phyloP scores from a whole-genome alignment of 2,888 invertebrate species.

The Escarpia spicata region DNA sequence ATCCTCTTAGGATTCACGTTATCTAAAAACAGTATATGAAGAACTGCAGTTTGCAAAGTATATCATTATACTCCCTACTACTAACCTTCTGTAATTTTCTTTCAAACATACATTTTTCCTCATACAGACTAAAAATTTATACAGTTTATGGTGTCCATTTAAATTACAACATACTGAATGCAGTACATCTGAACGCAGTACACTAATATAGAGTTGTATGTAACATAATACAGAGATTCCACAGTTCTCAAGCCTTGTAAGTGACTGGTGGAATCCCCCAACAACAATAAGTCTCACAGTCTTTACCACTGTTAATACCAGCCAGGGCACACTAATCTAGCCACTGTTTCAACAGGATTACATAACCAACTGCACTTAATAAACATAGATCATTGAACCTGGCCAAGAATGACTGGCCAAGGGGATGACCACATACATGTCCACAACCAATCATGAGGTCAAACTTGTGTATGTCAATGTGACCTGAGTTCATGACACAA shows the following conservation, averaged over 20 bases:
- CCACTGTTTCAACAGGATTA: not conserved
- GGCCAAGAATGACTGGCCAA: not conserved
- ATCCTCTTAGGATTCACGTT: too few relatives aligned
- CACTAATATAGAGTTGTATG: not conserved
- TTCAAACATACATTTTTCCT: too few relatives aligned
- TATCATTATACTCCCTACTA: too few relatives aligned
- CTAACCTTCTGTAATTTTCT: too few relatives aligned
- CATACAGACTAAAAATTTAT: too few relatives aligned
- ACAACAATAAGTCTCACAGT: not conserved
- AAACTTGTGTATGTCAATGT: not conserved
- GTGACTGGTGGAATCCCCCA: not conserved
- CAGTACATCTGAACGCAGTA: not conserved
- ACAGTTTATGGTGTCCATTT: too few relatives aligned
- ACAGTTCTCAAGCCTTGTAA: not conserved
- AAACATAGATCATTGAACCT: not conserved
- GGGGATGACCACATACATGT: not conserved
- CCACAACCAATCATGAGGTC: not conserved
- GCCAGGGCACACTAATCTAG: not conserved
- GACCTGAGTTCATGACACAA: not conserved
- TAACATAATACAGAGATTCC: not conserved
- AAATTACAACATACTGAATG: too few relatives aligned
- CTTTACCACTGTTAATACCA: not conserved
- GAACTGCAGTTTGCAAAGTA: too few relatives aligned
- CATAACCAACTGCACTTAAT: not conserved
- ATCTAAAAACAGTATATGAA: too few relatives aligned